Conservation (phyloP, 2,113 vertebrate genomes). For the Apistogramma diplotaenia region DNA sequence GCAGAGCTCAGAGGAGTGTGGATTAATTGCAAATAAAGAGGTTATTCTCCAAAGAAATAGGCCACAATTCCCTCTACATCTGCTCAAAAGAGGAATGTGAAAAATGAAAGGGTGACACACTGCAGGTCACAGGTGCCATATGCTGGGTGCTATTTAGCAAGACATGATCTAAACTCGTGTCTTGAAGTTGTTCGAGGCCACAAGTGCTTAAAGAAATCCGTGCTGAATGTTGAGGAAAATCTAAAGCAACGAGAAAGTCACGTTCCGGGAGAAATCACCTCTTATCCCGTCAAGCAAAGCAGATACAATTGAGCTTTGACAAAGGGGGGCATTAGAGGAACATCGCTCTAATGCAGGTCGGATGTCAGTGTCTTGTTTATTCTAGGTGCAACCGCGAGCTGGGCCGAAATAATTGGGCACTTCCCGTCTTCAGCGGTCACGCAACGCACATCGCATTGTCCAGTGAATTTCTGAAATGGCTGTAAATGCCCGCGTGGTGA, state of each 20-base stretch:
- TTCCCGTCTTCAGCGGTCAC: conserved; percentile 12
- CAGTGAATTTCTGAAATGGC: conserved; percentile 59
- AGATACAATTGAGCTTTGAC: conserved; percentile 30
- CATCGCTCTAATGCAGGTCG: conserved; percentile 31
- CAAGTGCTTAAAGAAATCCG: neutral
- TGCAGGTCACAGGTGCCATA: conserved; percentile 37
- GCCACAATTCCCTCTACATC: conserved; percentile 56
- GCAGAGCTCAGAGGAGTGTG: conserved; percentile 66
- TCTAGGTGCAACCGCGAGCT: conserved; percentile 53
- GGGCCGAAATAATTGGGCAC: conserved; percentile 64
- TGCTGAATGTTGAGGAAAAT: neutral
- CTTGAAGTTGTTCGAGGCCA: conserved; percentile 3
- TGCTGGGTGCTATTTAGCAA: neutral
- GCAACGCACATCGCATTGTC: conserved; percentile 52
- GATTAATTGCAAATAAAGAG: conserved; percentile 77
- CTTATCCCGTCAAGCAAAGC: conserved; percentile 20
- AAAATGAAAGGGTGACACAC: conserved; percentile 6
- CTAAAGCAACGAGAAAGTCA: neutral
- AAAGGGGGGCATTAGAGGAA: conserved; percentile 36
- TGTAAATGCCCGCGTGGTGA: conserved; percentile 45
- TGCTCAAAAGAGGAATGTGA: conserved; percentile 30
- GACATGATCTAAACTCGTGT: neutral
- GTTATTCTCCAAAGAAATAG: conserved; percentile 75
- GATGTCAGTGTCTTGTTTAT: conserved; percentile 61
- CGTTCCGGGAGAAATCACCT: conserved; percentile 37